Evolutionary conservation across 2,113 vertebrate genomes (phyloP).

Genomic region (Cairina moschata): DNA sequence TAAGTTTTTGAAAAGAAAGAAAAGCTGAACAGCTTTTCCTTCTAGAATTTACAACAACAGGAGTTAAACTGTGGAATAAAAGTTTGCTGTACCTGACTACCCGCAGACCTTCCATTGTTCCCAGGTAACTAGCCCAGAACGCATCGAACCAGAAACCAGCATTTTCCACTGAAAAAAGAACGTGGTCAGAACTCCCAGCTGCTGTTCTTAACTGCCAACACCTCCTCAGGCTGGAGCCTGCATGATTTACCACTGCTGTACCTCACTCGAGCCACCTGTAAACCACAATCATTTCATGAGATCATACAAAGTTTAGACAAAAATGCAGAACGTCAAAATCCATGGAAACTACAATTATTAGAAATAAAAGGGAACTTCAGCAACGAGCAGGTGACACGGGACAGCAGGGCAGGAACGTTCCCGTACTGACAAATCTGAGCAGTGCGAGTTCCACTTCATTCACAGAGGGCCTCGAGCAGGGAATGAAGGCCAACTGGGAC

Average conservation of each 20-base stretch:
- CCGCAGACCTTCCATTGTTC: background rate
- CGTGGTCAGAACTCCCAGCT: background rate
- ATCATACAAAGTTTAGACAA: background rate
- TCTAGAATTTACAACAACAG: background rate
- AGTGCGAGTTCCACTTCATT: background rate
- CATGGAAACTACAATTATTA: background rate
- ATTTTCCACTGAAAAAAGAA: background rate
- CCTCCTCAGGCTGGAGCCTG: background rate
- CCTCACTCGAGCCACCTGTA: background rate
- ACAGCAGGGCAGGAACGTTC: background rate
- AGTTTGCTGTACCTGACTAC: background rate
- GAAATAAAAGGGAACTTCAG: background rate
- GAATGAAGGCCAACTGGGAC: fast-evolving
- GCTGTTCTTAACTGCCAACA: background rate
- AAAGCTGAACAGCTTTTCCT: background rate
- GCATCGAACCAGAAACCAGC: background rate
- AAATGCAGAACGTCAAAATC: background rate
- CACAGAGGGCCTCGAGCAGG: background rate
- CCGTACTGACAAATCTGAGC: background rate
- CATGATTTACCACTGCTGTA: background rate
- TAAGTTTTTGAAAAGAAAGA: background rate
- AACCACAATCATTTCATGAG: background rate
- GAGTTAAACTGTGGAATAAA: background rate
- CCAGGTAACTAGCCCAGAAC: background rate
- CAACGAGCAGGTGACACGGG: background rate